phyloP scores from a whole-genome alignment of 2,888 invertebrate species.

The Cecidostiba fungosa region DNA sequence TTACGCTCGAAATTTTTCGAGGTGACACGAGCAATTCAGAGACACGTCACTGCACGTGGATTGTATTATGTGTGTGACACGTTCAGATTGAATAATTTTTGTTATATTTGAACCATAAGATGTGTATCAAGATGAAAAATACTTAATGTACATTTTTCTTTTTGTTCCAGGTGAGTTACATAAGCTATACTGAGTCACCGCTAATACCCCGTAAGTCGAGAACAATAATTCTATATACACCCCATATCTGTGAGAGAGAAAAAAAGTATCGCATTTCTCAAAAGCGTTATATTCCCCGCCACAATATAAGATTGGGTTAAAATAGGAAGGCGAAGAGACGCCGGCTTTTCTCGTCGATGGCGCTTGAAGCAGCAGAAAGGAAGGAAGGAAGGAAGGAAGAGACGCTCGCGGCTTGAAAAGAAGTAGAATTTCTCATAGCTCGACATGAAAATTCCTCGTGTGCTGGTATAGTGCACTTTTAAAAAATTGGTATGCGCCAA shows the following conservation, averaged over 20 bases:
- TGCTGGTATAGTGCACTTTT: constrained; percentile 4
- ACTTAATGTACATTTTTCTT: constrained; percentile 4
- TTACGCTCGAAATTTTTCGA: neutral
- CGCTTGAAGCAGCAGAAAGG: neutral
- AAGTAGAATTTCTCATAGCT: constrained; percentile 47
- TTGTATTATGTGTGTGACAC: neutral
- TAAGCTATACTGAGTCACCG: neutral
- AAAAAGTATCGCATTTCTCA: neutral
- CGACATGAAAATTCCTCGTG: constrained; percentile 51
- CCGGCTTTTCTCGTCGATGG: neutral
- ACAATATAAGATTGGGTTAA: neutral
- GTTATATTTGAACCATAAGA: neutral
- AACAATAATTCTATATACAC: neutral
- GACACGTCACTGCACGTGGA: neutral
- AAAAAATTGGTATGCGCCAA: constrained; percentile 51
- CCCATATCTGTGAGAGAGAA: neutral
- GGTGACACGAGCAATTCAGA: neutral
- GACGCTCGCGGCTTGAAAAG: constrained; percentile 10
- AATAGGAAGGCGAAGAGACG: neutral
- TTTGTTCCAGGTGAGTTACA: constrained; percentile 53
- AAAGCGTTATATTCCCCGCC: neutral
- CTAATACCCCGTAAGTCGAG: neutral
- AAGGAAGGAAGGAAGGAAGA: neutral
- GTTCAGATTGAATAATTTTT: neutral
- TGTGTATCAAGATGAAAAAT: neutral